Evolutionary conservation across 2,113 vertebrate genomes (phyloP).

Genomic region (Spea multiplicata): DNA sequence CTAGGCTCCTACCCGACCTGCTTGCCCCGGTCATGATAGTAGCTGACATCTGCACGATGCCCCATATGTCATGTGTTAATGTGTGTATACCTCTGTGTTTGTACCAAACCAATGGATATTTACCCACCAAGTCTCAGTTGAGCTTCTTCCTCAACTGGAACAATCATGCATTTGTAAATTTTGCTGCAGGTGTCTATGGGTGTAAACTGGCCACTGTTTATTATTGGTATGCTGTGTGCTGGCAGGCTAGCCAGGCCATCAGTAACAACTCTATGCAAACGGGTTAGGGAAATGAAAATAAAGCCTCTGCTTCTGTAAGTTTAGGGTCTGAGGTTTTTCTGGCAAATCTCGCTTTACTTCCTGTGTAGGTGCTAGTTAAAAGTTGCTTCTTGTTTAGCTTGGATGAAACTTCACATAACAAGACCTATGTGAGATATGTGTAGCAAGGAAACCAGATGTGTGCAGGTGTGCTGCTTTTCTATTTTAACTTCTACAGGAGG

Average conservation of each 20-base stretch:
- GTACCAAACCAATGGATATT: slow-evolving; percentile 23
- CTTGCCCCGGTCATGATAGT: too few relatives aligned
- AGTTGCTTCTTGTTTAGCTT: slow-evolving; percentile 75
- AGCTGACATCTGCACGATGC: slow-evolving; percentile 6
- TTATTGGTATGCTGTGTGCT: slow-evolving; percentile 70
- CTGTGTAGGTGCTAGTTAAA: slow-evolving; percentile 70
- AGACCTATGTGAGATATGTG: slow-evolving; percentile 58
- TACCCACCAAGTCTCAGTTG: slow-evolving; percentile 28
- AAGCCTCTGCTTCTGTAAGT: slow-evolving; percentile 63
- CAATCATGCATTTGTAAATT: slow-evolving; percentile 72
- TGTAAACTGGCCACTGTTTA: slow-evolving; percentile 78
- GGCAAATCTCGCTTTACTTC: slow-evolving; percentile 56
- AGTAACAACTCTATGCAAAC: slow-evolving; percentile 75
- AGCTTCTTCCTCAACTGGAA: slow-evolving; percentile 57
- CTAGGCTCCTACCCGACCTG: too few relatives aligned
- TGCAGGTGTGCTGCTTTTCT: slow-evolving; percentile 64
- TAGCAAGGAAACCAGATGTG: slow-evolving; percentile 60
- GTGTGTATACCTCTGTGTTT: fast-evolving
- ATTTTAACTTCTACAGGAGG: slow-evolving; percentile 50
- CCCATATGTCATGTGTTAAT: not conserved
- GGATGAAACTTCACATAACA: slow-evolving; percentile 70
- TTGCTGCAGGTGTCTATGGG: slow-evolving; percentile 76
- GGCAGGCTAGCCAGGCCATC: slow-evolving; percentile 73
- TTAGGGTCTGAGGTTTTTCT: slow-evolving; percentile 67
- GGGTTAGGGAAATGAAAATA: slow-evolving; percentile 84